Conservation (phyloP, 1,140 invertebrate genomes). For the Ladona fulva region DNA sequence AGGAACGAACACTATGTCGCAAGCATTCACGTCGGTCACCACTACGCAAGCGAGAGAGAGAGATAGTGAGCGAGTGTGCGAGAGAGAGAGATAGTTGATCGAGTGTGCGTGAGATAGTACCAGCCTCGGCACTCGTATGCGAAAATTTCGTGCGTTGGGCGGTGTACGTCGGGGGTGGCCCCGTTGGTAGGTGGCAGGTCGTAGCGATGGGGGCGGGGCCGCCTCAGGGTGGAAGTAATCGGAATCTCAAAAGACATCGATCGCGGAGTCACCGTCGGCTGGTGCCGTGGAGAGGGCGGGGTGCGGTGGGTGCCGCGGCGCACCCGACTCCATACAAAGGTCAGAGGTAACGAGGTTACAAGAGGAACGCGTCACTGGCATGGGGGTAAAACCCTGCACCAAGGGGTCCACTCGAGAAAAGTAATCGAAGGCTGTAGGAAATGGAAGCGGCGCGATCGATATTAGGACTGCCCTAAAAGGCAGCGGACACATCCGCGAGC, state of each 20-base stretch:
- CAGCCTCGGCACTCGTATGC: too few species aligned
- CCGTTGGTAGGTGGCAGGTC: not conserved
- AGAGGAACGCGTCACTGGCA: not conserved
- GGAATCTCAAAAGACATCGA: conserved; percentile 4
- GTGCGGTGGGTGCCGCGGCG: not conserved
- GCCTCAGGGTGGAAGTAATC: not conserved
- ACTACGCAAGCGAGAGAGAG: too few species aligned
- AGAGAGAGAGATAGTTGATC: too few species aligned
- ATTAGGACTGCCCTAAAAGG: not conserved
- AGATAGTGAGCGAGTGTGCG: too few species aligned
- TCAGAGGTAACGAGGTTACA: conserved; percentile 4
- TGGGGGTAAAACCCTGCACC: not conserved
- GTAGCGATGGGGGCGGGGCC: not conserved
- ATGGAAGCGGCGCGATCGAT: not conserved
- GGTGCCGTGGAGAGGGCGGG: not conserved
- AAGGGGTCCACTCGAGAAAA: not conserved
- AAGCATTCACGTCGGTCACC: too few species aligned
- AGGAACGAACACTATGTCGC: too few species aligned
- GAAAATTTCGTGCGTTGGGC: not conserved
- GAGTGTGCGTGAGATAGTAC: too few species aligned
- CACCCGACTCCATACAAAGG: not conserved
- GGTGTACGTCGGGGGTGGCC: not conserved
- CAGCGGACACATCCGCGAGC: not conserved
- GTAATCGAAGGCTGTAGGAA: not conserved
- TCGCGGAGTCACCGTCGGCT: not conserved